Conservation (phyloP, 2,888 invertebrate genomes). For the Lysandra bellargus region DNA sequence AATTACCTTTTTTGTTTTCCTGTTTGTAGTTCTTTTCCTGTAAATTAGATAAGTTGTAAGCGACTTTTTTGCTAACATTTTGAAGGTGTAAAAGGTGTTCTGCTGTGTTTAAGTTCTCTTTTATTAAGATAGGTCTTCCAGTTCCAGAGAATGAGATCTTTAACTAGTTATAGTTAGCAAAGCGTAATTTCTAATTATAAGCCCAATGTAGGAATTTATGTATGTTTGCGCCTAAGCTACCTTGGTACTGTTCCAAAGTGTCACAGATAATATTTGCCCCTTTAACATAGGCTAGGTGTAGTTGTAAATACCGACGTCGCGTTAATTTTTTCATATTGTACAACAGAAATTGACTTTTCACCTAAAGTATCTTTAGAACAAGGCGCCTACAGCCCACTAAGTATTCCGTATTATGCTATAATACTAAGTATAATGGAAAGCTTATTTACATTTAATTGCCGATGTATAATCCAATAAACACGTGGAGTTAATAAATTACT, state of each 20-base stretch:
- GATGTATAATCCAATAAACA: conserved; percentile 1
- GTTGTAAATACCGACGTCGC: too few relatives aligned
- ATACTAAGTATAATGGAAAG: neutral
- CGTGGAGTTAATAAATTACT: neutral
- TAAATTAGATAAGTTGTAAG: neutral
- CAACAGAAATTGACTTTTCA: neutral
- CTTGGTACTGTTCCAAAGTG: too few relatives aligned
- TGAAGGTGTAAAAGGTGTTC: neutral
- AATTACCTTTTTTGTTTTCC: conserved; percentile 8
- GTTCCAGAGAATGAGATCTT: too few relatives aligned
- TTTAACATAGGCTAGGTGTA: too few relatives aligned
- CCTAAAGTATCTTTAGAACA: neutral
- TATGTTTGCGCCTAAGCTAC: too few relatives aligned
- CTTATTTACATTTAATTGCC: neutral
- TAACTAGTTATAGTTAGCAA: too few relatives aligned
- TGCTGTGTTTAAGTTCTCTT: too few relatives aligned
- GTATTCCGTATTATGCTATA: neutral
- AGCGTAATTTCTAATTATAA: too few relatives aligned
- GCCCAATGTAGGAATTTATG: too few relatives aligned
- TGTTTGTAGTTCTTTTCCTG: neutral
- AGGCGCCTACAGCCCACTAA: neutral
- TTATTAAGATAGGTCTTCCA: too few relatives aligned
- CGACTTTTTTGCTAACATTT: neutral
- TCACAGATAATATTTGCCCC: too few relatives aligned
- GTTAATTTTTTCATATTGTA: too few relatives aligned